Base-by-base conservation (phyloP, 2,888 invertebrate species). In the Euzophera pinguis region DNA sequence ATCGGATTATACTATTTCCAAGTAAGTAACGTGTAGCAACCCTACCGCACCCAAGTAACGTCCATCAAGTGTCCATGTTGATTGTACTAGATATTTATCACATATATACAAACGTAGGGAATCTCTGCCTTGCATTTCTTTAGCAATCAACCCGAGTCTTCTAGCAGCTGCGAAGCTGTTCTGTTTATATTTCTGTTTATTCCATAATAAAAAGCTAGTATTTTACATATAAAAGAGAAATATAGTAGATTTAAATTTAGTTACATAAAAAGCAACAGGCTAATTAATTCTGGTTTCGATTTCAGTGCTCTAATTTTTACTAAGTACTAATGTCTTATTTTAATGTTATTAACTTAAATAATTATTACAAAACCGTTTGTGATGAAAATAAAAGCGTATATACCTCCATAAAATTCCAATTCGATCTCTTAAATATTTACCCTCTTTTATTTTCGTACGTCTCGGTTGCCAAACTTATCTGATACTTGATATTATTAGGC, bases 61-160 rank as follows among this genome's bases (percentile, higher is more conserved):
- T 78, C 81, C 71, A 65, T 80, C 81, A 78, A 70, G 65, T 72
- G 81, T 81, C 81, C 65, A 62, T 62, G 61, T 60, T 66, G 77
- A 78, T 81, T 73, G 73, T 64, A 54, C 67, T 65, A 67, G 67
- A 72, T 71, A 81, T 81, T 80, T 81, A 81, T 81, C 81, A 81
- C 77, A 69, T 63, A 60, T 55, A 63, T 57, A 58, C 54, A 45
- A 10, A 45, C 16, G 32, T 59, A 59, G 55, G 51, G 43, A 42
- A 51, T 34, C 42, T 27, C 38, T 38, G 48, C 38, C 37, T 34
- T 16, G 17, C 47, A 47, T 47, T 47, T 32, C 17, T 35, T 32
- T 35, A 13, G 22, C 8, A 13, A 22, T 13, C 38, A 45, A 34
- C 12, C 14, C 14, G 32, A 32, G 16, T 32, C 32, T 16, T 14